These are phyloP conservation scores for Aplysina aerophoba DNA, from an alignment of 37 sponge, comb jelly and placozoan species.

Conservation along the genomic window DNA sequence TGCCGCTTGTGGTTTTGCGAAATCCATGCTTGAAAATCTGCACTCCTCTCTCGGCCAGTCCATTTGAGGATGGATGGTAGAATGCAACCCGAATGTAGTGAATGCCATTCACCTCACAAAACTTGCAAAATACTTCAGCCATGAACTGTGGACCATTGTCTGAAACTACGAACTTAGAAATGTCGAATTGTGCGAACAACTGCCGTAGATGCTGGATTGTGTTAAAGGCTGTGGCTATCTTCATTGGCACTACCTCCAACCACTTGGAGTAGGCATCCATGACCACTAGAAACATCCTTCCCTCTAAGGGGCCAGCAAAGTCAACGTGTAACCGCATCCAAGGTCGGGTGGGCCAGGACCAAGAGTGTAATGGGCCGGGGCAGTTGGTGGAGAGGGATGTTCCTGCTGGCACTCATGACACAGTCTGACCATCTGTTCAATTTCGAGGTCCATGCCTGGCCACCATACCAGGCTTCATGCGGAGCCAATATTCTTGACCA, in stretches of 20 bases:
- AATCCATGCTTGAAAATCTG: conserved; percentile 28
- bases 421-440: no score
- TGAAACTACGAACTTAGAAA: conserved; percentile 14
- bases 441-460: no score
- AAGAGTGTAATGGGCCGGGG: not conserved
- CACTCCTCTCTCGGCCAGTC: conserved; percentile 22
- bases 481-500: no score
- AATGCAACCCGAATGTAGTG: not conserved
- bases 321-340: conserved; percentile 3
- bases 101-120: conserved; percentile 7
- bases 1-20: no score
- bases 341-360: not conserved
- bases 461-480: no score
- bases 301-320: not conserved
- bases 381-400: no score
- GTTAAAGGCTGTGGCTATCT: not conserved
- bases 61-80: conserved; percentile 31
- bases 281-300: not conserved
- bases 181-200: conserved; percentile 14
- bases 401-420: no score
- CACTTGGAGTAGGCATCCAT: conserved; percentile 22
- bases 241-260: not conserved
- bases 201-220: conserved; percentile 6
- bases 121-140: not conserved
- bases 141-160: conserved; percentile 21